Evolutionary conservation across 2,888 invertebrate genomes (phyloP).

Genomic region (Anorthoa munda): DNA sequence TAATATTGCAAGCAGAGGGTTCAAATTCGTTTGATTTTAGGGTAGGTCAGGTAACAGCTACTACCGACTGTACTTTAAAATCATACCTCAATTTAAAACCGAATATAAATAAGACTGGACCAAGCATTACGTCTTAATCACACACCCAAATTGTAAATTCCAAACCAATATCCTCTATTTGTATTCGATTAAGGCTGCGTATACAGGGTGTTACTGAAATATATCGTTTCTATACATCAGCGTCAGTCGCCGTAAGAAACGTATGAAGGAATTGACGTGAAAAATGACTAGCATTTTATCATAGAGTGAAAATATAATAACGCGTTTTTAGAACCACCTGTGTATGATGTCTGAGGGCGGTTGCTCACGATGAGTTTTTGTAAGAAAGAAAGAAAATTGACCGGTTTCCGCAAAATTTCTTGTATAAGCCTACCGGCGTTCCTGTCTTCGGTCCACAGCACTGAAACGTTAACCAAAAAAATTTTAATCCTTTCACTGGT

Average conservation of each 20-base stretch:
- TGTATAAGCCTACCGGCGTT: no score
- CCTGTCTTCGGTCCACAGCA: no score
- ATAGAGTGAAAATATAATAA: slow-evolving; percentile 63
- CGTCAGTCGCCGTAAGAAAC: slow-evolving; percentile 75
- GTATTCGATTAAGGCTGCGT: slow-evolving; percentile 79
- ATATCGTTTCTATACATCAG: slow-evolving; percentile 79
- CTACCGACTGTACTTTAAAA: no score
- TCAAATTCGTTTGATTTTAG: no score
- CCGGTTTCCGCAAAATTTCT: no score
- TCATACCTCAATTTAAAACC: slow-evolving; percentile 11
- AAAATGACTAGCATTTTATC: slow-evolving; percentile 77
- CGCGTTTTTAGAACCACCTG: slow-evolving; percentile 56
- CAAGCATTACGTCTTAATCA: slow-evolving; percentile 29
- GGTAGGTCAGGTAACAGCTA: no score
- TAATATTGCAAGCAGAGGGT: no score
- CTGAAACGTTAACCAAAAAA: no score
- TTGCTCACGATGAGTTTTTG: no score
- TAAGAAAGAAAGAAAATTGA: no score
- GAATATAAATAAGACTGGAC: neutral
- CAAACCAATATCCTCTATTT: slow-evolving; percentile 58
- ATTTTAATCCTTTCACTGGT: no score
- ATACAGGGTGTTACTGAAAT: slow-evolving; percentile 74
- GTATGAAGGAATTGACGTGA: slow-evolving; percentile 77
- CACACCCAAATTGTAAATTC: slow-evolving; percentile 16
- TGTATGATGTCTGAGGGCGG: slow-evolving; percentile 16